Conservation (phyloP, 2,888 invertebrate genomes). For the Stenotaenia linearis region DNA sequence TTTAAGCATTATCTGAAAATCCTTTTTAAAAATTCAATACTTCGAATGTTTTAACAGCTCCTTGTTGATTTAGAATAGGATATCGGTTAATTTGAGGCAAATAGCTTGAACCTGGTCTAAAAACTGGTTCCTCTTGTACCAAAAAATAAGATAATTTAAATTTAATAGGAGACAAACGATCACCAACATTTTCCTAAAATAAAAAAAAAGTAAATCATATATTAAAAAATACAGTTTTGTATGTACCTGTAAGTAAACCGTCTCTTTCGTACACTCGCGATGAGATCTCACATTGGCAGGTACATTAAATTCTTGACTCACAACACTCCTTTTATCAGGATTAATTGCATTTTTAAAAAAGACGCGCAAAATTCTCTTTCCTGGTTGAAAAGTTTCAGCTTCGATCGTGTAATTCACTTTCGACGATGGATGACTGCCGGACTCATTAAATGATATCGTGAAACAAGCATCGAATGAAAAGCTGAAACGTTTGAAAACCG, state of each 20-base stretch:
- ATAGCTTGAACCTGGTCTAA: constrained; percentile 51
- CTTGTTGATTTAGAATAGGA: constrained; percentile 83
- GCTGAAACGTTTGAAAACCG: constrained; percentile 48
- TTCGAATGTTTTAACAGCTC: constrained; percentile 66
- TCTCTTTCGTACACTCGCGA: constrained; percentile 66
- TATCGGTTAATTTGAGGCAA: constrained; percentile 68
- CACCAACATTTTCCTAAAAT: constrained; percentile 66
- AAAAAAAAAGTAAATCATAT: constrained; percentile 34
- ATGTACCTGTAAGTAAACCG: constrained; percentile 69
- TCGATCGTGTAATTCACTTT: constrained; percentile 67
- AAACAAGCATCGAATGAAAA: constrained; percentile 80
- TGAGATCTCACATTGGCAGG: constrained; percentile 39
- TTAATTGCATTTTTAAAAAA: constrained; percentile 59
- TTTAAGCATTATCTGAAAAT: too few relatives aligned
- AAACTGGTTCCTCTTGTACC: constrained; percentile 60
- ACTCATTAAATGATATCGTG: constrained; percentile 49
- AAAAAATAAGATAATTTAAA: constrained; percentile 80
- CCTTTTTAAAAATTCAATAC: constrained; percentile 34
- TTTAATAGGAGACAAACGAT: constrained; percentile 80
- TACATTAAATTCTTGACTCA: constrained; percentile 43
- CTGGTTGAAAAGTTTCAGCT: constrained; percentile 66
- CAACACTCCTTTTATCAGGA: constrained; percentile 41
- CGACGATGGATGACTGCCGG: neutral
- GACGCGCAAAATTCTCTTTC: constrained; percentile 72
- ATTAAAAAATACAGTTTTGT: constrained; percentile 33